A percentile compares a stretch with the other conserved stretches of the same genome.
These are phyloP conservation scores for Spilarctia lutea DNA, from an alignment of 2,888 invertebrate genomes.

Conservation along the genomic window DNA sequence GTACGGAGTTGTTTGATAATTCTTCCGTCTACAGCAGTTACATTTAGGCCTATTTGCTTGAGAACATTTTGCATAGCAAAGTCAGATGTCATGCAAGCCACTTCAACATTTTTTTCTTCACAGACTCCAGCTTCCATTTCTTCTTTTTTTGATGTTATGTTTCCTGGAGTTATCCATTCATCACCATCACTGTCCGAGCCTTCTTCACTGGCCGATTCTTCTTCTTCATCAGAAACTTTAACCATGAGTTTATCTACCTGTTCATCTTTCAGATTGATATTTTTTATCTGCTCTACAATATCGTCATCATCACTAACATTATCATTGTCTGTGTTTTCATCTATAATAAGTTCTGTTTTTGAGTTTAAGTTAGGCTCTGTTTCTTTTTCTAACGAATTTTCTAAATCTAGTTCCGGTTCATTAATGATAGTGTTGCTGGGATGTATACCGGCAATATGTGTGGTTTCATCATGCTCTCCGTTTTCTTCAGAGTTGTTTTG, in stretches of 20 bases:
- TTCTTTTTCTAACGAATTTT: neutral
- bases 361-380: constrained; percentile 18
- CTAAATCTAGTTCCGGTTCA: constrained; percentile 39
- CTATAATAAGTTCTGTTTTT: constrained; percentile 16
- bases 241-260: constrained; percentile 70
- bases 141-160: constrained; percentile 91
- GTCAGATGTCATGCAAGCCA: constrained; percentile 98
- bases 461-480: constrained; percentile 40
- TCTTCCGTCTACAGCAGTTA: constrained; percentile 95
- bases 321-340: constrained; percentile 30
- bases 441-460: neutral
- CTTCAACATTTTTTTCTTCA: constrained; percentile 89
- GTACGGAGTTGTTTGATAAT: constrained; percentile 95
- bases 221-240: constrained; percentile 70
- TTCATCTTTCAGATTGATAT: constrained; percentile 75
- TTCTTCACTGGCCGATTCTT: constrained; percentile 61
- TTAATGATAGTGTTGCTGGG: constrained; percentile 33
- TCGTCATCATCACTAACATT: constrained; percentile 61
- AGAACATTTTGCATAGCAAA: constrained; percentile 99
- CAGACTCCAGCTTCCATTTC: constrained; percentile 89
- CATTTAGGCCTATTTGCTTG: constrained; percentile 96
- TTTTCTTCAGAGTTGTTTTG: constrained; percentile 37
- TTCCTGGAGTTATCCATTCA: constrained; percentile 96
- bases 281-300: constrained; percentile 75
- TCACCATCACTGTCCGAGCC: constrained; percentile 81